Evolutionary conservation across 2,797 vertebrate species (phyloP), one percentile per base, ranked within the genome.

Genomic region (Argyrosomus regius): DNA sequence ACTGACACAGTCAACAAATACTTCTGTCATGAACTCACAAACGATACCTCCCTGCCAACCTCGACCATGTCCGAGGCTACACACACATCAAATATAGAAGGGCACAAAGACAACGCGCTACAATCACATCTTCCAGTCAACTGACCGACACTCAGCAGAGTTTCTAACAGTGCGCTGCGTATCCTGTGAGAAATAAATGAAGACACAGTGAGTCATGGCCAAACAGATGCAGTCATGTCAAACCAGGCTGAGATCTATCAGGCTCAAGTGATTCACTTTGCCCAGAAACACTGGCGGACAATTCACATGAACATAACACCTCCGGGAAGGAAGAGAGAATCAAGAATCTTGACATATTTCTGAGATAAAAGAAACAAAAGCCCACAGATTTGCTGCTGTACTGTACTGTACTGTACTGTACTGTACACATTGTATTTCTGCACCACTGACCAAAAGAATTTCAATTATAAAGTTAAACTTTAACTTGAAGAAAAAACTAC

Each of bases 221-320:
- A 88, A 84, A 81, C 78, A 75, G 48, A 72, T 80, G 72, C 68
- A 60, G 72, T 72, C 52, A 63, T 87, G 82, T 86, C 85, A 92
- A 80, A 81, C 61, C 72, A 39, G 26, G 57, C 77, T 67, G 66
- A 81, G 79, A 86, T 90, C 82, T 72, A 81, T 86, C 83, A 76
- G 75, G 77, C 75, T 81, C 50, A 78, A 82, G 72, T 89, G 90
- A 93, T 83, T 92, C 91, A 93, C 77, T 88, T 70, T 81, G 71
- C 74, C 87, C 60, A 77, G 77, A 85, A 82, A 89, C 57, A 67
- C 66, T 31, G 45, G 17, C 63, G 76, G 71, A 75, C 72, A 64
- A 52, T 73, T 91, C 86, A 72, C 82, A 83, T 83, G 35, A 72
- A 54, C 83, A 69, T 65, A 82, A 65, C 80, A 88, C 60, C 66